Evolutionary conservation across 2,888 invertebrate genomes (phyloP).

Genomic region (Dryobotodes eremita): DNA sequence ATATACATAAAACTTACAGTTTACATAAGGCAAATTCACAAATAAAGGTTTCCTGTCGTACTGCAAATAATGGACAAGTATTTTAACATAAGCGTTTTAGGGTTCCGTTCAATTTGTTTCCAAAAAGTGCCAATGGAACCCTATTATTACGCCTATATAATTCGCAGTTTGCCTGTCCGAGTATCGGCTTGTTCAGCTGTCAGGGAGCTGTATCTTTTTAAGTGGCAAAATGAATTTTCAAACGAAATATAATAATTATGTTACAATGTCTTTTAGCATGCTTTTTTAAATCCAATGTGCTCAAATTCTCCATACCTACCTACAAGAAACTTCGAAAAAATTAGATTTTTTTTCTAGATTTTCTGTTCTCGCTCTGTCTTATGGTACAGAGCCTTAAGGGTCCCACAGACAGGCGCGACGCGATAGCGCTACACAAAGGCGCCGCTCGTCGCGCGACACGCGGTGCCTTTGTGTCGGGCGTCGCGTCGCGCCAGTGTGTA

Average conservation of each 20-base stretch:
- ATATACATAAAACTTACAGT: background rate
- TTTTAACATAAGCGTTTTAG: background rate
- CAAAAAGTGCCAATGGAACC: background rate
- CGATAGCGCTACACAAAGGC: too few relatives aligned
- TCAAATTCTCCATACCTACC: background rate
- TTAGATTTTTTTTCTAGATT: too few relatives aligned
- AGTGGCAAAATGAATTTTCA: background rate
- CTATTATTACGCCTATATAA: background rate
- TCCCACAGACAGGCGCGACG: too few relatives aligned
- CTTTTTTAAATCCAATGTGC: too few relatives aligned
- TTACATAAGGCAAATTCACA: constrained; percentile 38
- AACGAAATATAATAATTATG: too few relatives aligned
- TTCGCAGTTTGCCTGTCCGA: background rate
- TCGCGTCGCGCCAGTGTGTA: too few relatives aligned
- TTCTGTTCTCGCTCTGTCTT: too few relatives aligned
- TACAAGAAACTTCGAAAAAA: background rate
- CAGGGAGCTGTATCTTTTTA: background rate
- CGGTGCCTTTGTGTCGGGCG: too few relatives aligned
- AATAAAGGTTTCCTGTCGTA: constrained; percentile 25
- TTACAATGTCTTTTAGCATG: too few relatives aligned
- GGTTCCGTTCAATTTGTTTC: background rate
- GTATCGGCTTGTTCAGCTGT: background rate
- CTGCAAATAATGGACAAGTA: constrained; percentile 29
- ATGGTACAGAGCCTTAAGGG: too few relatives aligned
- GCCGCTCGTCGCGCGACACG: too few relatives aligned